Conservation (phyloP, 1,140 invertebrate genomes). For the Aphidius gifuensis region DNA sequence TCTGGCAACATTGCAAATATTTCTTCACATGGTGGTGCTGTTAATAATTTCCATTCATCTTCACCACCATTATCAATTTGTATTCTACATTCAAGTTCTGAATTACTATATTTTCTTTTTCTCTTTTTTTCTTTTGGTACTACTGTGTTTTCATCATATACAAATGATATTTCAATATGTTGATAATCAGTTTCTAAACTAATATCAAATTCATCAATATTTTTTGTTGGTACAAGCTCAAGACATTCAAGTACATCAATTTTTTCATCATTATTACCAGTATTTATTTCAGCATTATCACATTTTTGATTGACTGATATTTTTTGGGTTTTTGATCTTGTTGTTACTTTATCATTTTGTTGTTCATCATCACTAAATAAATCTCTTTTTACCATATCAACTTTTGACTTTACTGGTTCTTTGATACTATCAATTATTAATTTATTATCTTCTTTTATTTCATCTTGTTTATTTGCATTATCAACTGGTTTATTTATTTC, state of each 20-base stretch:
- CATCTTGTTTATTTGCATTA: not conserved
- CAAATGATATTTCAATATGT: slow-evolving; percentile 31
- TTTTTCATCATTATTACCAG: not conserved
- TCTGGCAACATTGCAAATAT: slow-evolving; percentile 39
- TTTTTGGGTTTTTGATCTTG: slow-evolving; percentile 29
- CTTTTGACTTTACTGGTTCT: slow-evolving; percentile 35
- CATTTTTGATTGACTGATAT: slow-evolving; percentile 25
- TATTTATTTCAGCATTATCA: slow-evolving; percentile 6
- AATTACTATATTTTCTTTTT: slow-evolving; percentile 34
- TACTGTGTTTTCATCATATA: slow-evolving; percentile 39
- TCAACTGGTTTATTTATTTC: not conserved
- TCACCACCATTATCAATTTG: slow-evolving; percentile 30
- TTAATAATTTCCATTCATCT: slow-evolving; percentile 27
- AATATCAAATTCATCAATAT: slow-evolving; percentile 18
- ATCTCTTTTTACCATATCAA: slow-evolving; percentile 48
- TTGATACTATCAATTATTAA: slow-evolving; percentile 17
- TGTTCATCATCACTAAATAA: slow-evolving; percentile 49
- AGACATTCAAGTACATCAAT: slow-evolving; percentile 43
- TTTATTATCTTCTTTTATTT: slow-evolving; percentile 4
- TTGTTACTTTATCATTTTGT: slow-evolving; percentile 25
- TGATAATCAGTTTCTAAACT: not conserved
- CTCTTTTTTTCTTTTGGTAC: slow-evolving; percentile 31
- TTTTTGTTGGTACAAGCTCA: slow-evolving; percentile 45
- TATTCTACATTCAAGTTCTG: slow-evolving; percentile 35
- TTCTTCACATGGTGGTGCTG: slow-evolving; percentile 36